These are phyloP conservation scores for Caenorhabditis remanei DNA, from an alignment of 1,140 invertebrate species.

Conservation along the genomic window DNA sequence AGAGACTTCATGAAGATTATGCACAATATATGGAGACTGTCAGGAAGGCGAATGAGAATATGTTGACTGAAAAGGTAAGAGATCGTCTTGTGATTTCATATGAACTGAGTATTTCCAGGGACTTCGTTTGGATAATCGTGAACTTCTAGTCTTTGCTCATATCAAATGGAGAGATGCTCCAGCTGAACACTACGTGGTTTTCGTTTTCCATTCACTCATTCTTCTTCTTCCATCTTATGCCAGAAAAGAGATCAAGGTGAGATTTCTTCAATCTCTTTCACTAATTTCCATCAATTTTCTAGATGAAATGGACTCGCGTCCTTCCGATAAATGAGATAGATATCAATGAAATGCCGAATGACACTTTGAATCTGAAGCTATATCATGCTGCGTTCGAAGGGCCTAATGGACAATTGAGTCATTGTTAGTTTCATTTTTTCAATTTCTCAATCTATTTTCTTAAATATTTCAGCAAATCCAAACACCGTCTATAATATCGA, in stretches of 20 bases:
- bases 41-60: conserved; percentile 43
- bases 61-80: conserved; percentile 77
- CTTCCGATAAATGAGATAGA: conserved; percentile 56
- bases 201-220: conserved; percentile 67
- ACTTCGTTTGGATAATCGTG: conserved; percentile 64
- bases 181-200: conserved; percentile 65
- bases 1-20: conserved; percentile 98
- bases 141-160: conserved; percentile 69
- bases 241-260: conserved; percentile 64
- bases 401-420: conserved; percentile 59
- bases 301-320: conserved; percentile 62
- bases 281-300: not conserved
- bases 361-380: conserved; percentile 19
- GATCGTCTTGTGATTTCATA: not conserved
- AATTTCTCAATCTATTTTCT: not conserved
- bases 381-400: conserved; percentile 53
- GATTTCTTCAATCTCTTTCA: not conserved
- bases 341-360: conserved; percentile 39
- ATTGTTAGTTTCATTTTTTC: conserved; percentile 37
- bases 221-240: conserved; percentile 63
- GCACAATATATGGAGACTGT: conserved; percentile 89
- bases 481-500: conserved; percentile 67
- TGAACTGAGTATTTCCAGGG: conserved; percentile 33
- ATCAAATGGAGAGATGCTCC: conserved; percentile 67
- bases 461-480: conserved; percentile 56